A percentile compares a stretch with the other conserved stretches of the same genome.
phyloP scores from a whole-genome alignment of 2,113 vertebrate species.

The Turdus rufiventris region DNA sequence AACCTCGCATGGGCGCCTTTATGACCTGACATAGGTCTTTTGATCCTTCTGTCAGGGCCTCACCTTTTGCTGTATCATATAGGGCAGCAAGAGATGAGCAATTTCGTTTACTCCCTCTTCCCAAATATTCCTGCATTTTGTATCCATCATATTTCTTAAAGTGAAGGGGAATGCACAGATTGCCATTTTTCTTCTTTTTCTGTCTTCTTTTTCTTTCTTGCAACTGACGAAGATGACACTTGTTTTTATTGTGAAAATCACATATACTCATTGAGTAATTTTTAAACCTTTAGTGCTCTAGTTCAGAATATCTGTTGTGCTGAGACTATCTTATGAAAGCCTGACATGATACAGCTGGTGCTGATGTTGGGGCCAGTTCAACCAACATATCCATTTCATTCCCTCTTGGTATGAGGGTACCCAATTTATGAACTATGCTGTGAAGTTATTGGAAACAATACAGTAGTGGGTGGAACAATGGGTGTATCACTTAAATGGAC shows the following conservation, averaged over 20 bases:
- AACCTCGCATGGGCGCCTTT: background rate
- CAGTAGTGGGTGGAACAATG: background rate
- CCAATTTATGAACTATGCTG: background rate
- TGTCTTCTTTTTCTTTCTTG: background rate
- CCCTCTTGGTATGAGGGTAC: background rate
- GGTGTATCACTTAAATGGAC: background rate
- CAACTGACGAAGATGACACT: background rate
- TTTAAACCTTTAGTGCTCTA: background rate
- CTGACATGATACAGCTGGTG: background rate
- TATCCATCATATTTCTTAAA: background rate
- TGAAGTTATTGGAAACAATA: background rate
- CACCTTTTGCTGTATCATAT: background rate
- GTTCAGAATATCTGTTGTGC: background rate
- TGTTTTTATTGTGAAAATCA: background rate
- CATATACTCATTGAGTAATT: background rate
- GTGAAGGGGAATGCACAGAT: background rate
- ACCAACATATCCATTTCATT: background rate
- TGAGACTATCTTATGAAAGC: background rate
- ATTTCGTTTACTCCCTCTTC: background rate
- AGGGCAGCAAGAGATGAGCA: background rate
- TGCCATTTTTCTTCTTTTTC: background rate
- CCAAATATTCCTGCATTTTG: background rate
- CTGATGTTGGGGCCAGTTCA: background rate
- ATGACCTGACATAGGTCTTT: background rate
- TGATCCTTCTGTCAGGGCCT: background rate